phyloP scores from a whole-genome alignment of 2,888 invertebrate species.

The Busseola fusca region DNA sequence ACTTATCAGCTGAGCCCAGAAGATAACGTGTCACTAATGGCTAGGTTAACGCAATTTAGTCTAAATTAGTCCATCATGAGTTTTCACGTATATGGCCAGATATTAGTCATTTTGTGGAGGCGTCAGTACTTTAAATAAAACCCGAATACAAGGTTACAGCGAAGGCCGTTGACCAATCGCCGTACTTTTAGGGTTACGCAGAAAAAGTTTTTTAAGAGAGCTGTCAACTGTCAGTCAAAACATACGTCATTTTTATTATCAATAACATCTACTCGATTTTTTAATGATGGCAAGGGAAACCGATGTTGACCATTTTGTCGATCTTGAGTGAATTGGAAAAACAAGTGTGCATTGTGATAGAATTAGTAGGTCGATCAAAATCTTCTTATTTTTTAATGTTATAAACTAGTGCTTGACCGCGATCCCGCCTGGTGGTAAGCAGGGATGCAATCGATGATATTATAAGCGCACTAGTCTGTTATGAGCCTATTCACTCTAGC shows the following conservation, averaged over 20 bases:
- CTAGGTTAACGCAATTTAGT: constrained; percentile 48
- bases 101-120: constrained; percentile 52
- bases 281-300: background rate
- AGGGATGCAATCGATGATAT: no score
- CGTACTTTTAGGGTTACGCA: constrained; percentile 44
- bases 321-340: background rate
- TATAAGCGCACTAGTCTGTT: no score
- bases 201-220: background rate
- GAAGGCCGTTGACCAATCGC: constrained; percentile 57
- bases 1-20: constrained; percentile 48
- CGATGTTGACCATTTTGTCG: background rate
- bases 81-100: constrained; percentile 54
- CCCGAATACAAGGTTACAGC: constrained; percentile 59
- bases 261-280: background rate
- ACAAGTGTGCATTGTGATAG: no score
- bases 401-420: no score
- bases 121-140: constrained; percentile 55
- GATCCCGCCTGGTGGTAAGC: no score
- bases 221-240: background rate
- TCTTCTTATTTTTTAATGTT: no score
- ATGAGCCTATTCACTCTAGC: no score
- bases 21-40: constrained; percentile 61
- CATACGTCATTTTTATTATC: background rate
- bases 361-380: no score
- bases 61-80: constrained; percentile 53